Percentiles rank a stretch among this genome's conserved stretches.
These are phyloP conservation scores for Pogonocherus hispidulus DNA, from an alignment of 2,888 invertebrate species.

Conservation along the genomic window DNA sequence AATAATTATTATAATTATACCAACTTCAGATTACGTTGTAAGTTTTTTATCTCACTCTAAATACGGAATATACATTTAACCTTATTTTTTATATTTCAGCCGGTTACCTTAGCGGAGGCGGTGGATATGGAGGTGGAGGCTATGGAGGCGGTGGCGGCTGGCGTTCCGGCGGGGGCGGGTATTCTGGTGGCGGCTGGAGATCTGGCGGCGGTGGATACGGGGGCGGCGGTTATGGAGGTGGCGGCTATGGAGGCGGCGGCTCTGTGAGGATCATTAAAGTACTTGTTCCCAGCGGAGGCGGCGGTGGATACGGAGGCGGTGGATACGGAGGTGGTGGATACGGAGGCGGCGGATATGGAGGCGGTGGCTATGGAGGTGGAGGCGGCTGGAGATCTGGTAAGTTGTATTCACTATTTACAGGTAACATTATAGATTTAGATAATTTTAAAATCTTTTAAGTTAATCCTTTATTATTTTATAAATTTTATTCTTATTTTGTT, in stretches of 20 bases:
- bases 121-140: constrained; percentile 46
- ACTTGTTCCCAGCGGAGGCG: constrained; percentile 57
- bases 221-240: constrained; percentile 41
- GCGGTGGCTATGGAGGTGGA: background rate
- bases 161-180: constrained; percentile 48
- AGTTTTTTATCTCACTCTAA: no score
- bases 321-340: constrained; percentile 18
- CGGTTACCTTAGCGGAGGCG: constrained; percentile 56
- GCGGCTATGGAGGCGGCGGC: constrained; percentile 52
- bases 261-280: constrained; percentile 57
- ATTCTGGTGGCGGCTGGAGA: constrained; percentile 38
- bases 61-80: no score
- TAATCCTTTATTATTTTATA: no score
- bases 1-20: no score
- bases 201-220: constrained; percentile 46
- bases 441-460: no score
- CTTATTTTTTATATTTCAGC: constrained; percentile 51
- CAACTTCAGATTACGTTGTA: no score
- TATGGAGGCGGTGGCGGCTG: constrained; percentile 43
- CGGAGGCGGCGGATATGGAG: constrained; percentile 6
- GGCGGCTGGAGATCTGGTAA: constrained; percentile 29
- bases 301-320: constrained; percentile 36
- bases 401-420: no score
- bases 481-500: no score
- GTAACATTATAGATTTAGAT: no score